These are phyloP conservation scores for Dascillus cervinus DNA, from an alignment of 2,888 invertebrate species.

Conservation along the genomic window DNA sequence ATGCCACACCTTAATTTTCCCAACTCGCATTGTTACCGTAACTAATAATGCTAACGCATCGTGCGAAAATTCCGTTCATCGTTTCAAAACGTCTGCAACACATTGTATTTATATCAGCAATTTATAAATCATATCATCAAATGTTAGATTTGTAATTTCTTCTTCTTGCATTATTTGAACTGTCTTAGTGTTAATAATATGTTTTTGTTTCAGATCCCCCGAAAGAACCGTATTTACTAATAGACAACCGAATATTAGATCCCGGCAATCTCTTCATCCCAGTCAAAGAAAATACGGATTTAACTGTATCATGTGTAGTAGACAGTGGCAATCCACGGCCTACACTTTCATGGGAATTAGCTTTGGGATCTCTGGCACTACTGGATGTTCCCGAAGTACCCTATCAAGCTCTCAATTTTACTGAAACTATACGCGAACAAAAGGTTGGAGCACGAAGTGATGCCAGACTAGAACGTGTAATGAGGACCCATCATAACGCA, in stretches of 20 bases:
- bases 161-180: neutral
- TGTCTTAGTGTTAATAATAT: conserved; percentile 1
- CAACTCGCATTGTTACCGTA: no score
- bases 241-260: conserved; percentile 77
- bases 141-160: no score
- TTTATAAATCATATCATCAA: no score
- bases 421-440: conserved; percentile 34
- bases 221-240: conserved; percentile 75
- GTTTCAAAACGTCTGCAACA: no score
- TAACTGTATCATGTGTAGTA: conserved; percentile 77
- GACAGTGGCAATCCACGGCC: conserved; percentile 73
- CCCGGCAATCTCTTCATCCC: conserved; percentile 84
- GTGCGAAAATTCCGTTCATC: no score
- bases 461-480: conserved; percentile 63
- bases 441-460: conserved; percentile 51
- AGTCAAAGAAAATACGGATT: conserved; percentile 74
- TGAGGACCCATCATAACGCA: conserved; percentile 80
- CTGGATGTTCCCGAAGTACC: conserved; percentile 51
- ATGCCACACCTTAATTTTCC: no score
- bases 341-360: conserved; percentile 57
- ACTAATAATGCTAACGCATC: no score
- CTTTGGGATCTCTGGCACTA: conserved; percentile 51
- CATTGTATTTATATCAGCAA: no score
- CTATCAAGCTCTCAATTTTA: conserved; percentile 47
- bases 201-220: conserved; percentile 62